Conservation (phyloP, 2,113 vertebrate genomes). For the Capra hircus region DNA sequence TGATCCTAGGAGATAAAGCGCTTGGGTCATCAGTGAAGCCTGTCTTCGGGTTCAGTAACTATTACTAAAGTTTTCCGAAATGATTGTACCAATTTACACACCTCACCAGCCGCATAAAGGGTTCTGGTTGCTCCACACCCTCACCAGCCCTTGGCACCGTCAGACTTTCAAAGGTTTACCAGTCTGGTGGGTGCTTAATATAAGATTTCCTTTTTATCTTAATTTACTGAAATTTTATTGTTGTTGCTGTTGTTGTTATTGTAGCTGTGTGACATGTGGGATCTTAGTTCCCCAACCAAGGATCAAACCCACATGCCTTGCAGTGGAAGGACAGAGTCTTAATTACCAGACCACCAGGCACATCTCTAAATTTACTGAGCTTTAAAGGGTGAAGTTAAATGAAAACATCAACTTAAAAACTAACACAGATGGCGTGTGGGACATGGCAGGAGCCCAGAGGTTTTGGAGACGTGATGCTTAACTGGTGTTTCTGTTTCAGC, state of each 20-base stretch:
- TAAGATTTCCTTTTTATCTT: constrained; percentile 15
- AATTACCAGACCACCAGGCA: not conserved
- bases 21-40: not conserved
- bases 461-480: constrained; percentile 7
- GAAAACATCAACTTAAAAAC: constrained; percentile 26
- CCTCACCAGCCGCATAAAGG: not conserved
- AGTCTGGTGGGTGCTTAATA: not conserved
- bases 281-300: not conserved
- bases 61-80: not conserved
- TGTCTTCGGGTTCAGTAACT: not conserved
- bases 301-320: not conserved
- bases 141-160: not conserved
- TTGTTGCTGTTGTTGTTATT: not conserved
- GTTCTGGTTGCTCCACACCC: not conserved
- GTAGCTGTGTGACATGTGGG: not conserved
- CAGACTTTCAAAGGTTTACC: not conserved
- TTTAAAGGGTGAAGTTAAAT: constrained; percentile 30
- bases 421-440: constrained; percentile 37
- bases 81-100: not conserved
- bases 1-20: not conserved
- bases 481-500: constrained; percentile 78
- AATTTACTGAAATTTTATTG: not conserved
- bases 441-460: constrained; percentile 7
- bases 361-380: not conserved
- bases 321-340: not conserved